Conservation (phyloP, 2,113 vertebrate species). For the Corythornis madagascariensis region DNA sequence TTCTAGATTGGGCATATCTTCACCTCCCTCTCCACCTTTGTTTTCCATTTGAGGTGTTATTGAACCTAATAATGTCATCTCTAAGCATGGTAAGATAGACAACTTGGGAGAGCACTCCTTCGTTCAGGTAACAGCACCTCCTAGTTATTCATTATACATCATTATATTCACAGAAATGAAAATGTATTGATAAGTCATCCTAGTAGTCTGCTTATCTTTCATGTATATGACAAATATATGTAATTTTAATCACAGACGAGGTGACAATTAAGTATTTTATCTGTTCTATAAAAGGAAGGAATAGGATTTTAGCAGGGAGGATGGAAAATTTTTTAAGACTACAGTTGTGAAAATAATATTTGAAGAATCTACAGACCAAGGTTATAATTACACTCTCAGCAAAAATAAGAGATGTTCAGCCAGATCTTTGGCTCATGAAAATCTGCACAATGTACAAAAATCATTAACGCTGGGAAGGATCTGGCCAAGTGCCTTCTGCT, state of each 20-base stretch:
- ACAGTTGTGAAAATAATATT: not conserved
- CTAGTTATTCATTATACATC: conserved; percentile 48
- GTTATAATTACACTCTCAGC: conserved; percentile 33
- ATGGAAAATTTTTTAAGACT: not conserved
- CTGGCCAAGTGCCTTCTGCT: conserved; percentile 30
- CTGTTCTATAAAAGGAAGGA: not conserved
- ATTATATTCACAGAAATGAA: conserved; percentile 20
- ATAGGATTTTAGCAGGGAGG: not conserved
- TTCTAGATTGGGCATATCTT: conserved; percentile 44
- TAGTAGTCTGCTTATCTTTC: not conserved
- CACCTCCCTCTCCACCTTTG: not conserved
- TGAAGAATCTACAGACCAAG: not conserved
- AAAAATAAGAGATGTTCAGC: conserved; percentile 25
- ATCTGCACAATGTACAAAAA: conserved; percentile 40
- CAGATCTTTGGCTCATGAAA: conserved; percentile 37
- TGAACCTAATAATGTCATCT: conserved; percentile 41
- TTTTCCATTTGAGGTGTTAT: conserved; percentile 25
- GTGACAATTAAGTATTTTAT: not conserved
- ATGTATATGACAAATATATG: not conserved
- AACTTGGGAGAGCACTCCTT: conserved; percentile 6
- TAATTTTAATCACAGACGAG: not conserved
- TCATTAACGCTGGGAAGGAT: conserved; percentile 35
- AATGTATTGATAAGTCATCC: not conserved
- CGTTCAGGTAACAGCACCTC: conserved; percentile 11
- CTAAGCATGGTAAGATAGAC: not conserved